Evolutionary conservation across 2,797 vertebrate genomes (phyloP), one percentile per base, ranked within the genome.

Genomic region (Prionace glauca): DNA sequence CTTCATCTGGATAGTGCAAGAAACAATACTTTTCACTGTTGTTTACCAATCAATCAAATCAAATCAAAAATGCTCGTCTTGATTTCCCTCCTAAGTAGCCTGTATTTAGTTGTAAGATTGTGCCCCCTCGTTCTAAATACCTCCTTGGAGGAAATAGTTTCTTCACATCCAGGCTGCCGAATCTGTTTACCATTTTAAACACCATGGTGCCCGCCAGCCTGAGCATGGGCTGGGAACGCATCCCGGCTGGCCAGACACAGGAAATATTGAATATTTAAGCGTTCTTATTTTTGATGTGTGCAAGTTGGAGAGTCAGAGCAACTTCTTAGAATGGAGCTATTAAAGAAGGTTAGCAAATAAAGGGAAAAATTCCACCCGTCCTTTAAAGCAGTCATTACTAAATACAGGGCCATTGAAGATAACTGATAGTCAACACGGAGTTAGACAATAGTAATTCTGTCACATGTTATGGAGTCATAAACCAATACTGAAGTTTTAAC

Each of bases 371-470:
- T 67, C 36, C 41, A 69, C n/a, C 60, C 69, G 32, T 91, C 90
- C n/a, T 92, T 69, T 29, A 69, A 16, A 69, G 20, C 62, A 36
- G 22, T 92, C n/a, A 69, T 92, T 92, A 92, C 62, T 69, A 69
- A 92, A 92, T 92, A 92, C 24, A 41, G 90, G n/a, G 90, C n/a
- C 67, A 67, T 92, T 92, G 90, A 92, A 32, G 90, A 92, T 69
- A 92, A 69, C 90, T 92, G 90, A 41, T 92, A 69, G n/a, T 32
- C 1, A 41, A n/a, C 90, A 91, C 65, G 20, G 65, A 92, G 62
- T 24, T 84, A 9, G 22, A 45, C 3, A 18, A 20, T 92, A 69
- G 65, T 69, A 92, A 92, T 92, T 69, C 90, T 69, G 65, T 65
- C 90, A 69, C n/a, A 92, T 92, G 62, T 69, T 92, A n/a, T 69